Base-by-base conservation (phyloP, 2,888 invertebrate genomes). In the Chironomus riparius region DNA sequence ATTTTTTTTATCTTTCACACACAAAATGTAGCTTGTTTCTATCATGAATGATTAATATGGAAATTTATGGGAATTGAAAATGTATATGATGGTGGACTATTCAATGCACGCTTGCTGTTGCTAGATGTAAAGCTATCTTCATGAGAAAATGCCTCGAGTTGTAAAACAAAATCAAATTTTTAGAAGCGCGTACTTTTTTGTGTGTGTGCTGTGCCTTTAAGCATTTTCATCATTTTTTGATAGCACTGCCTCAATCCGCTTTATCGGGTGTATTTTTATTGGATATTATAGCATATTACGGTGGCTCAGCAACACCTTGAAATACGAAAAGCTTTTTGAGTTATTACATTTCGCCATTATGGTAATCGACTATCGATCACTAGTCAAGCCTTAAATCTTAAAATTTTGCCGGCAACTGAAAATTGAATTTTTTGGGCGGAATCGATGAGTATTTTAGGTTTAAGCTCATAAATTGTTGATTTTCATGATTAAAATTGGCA, bases 91-190 rank as follows among this genome's bases (percentile, higher is more conserved):
- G n/a, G n/a, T 38, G n/a, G 68, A n/a, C 38, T 38, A 38, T 7
- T 28, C 15, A n/a, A 56, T 56, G 18, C 56, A 15, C 5, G 56
- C 56, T 18, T 56, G 50, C 3, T 50, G 5, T 38, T 7, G 47
- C 38, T 38, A 10, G 38, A 38, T 68, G 68, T 38, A 68, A 68
- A 68, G 47, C 13, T 15, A 68, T 68, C 28, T 68, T 28, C 68
- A 28, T 68, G 68, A 68, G 68, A 68, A 68, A 68, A 68, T 15
- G 69, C 69, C 18, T 69, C 69, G 47, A 47, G 65, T 5, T 65
- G 28, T 69, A 13, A 21, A n/a, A 65, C 12, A 65, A 65, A 65
- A 65, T 13, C 24, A 24, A 24, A 28, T 56, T 71, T 71, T 38
- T 71, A 61, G 28, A 71, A 61, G 71, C 71, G 71, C 28, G 10